phyloP scores from a whole-genome alignment of 2,113 vertebrate species.

The Tympanuchus pallidicinctus region DNA sequence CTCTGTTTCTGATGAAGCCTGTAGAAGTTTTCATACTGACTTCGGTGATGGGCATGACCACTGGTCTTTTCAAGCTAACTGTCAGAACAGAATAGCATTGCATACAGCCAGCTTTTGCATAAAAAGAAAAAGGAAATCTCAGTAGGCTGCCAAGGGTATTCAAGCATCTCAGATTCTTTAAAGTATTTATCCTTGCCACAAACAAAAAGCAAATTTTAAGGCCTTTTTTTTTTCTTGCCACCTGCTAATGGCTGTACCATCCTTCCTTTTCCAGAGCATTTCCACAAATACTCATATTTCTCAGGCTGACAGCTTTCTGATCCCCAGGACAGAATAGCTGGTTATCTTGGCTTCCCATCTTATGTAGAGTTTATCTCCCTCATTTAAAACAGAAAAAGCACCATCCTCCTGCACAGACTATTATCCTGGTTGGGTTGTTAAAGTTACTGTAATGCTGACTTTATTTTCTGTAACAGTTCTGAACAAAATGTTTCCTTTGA shows the following conservation, averaged over 20 bases:
- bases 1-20: neutral
- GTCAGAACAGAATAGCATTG: neutral
- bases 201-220: constrained; percentile 11
- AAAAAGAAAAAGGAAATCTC: neutral
- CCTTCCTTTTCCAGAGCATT: neutral
- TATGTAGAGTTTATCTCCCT: constrained; percentile 41
- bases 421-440: constrained; percentile 68
- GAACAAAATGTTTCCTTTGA: constrained; percentile 74
- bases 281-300: neutral
- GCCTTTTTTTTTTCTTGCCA: neutral
- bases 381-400: constrained; percentile 62
- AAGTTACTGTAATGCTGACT: constrained; percentile 69
- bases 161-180: neutral
- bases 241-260: neutral
- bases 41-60: neutral
- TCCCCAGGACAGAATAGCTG: constrained; percentile 48
- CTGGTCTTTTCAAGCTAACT: neutral
- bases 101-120: neutral
- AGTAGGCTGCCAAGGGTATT: neutral
- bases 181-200: neutral
- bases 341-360: constrained; percentile 41
- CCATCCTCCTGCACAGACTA: constrained; percentile 17
- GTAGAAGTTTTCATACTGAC: neutral
- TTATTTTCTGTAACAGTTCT: constrained; percentile 70
- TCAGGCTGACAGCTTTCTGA: constrained; percentile 48